A percentile compares a stretch with the other conserved stretches of the same genome.
phyloP scores from a whole-genome alignment of 2,797 vertebrate species.

The Merluccius polli region DNA sequence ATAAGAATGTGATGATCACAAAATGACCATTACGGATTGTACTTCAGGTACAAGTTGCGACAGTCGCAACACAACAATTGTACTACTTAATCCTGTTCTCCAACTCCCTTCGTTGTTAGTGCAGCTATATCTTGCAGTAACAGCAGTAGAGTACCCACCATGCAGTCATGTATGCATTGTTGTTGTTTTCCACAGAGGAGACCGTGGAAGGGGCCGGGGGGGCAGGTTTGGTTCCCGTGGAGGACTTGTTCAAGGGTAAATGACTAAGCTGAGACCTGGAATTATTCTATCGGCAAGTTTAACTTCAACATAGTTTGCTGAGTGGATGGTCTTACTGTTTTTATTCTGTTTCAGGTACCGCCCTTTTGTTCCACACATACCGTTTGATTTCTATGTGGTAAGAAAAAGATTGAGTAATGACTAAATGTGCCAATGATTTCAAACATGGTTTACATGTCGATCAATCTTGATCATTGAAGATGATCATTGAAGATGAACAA shows the following conservation, averaged over 20 bases:
- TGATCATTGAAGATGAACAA: neutral
- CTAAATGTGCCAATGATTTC: neutral
- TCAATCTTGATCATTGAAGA: too few relatives aligned
- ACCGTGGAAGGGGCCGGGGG: constrained; percentile 90
- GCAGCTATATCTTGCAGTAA: neutral
- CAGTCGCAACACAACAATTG: neutral
- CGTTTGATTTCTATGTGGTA: constrained; percentile 96
- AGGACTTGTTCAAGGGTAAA: constrained; percentile 84
- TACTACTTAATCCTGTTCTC: neutral
- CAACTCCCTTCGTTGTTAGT: too few relatives aligned
- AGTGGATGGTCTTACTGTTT: neutral
- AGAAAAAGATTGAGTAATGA: constrained; percentile 57
- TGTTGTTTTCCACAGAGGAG: constrained; percentile 76
- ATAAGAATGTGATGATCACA: too few relatives aligned
- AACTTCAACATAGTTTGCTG: neutral
- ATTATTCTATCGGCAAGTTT: neutral
- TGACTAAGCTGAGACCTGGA: neutral
- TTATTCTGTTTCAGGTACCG: constrained; percentile 78
- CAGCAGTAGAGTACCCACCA: too few relatives aligned
- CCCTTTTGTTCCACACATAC: constrained; percentile 96
- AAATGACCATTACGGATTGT: too few relatives aligned
- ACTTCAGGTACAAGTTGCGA: too few relatives aligned
- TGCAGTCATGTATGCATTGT: neutral
- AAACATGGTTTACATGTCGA: neutral
- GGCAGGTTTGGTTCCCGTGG: constrained; percentile 91